Evolutionary conservation across 2,113 vertebrate genomes (phyloP), one percentile per base, ranked within the genome.

Genomic region (Burhinus bistriatus): DNA sequence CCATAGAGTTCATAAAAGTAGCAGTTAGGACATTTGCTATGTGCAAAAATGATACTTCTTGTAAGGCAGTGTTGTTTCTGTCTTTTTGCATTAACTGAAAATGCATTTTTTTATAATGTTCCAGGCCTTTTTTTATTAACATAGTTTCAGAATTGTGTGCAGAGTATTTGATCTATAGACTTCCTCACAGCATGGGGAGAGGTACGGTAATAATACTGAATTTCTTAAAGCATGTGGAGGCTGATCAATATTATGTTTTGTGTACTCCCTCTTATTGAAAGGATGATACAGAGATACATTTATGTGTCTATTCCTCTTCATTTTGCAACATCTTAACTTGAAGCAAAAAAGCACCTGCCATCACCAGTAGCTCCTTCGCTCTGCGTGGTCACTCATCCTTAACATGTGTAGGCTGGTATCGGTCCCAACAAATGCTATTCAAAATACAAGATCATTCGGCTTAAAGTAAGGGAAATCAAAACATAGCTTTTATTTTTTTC

Each of bases 51-150:
- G 12, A 85, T 82, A 92, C 21, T 88, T 73, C 57, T 73, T 64
- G 32, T 86, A 79, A 64, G 22, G 47, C 57, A 64, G 22, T 78
- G 12, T 4, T 73, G 34, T 93, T 96, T 95, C 90, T 93, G 80
- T 87, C 61, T 91, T 83, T 94, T 90, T 86, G n/a, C 40, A 66
- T 95, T 95, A 95, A 75, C 49, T 89, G 57, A 91, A 97, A 97
- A 87, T 86, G 19, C 47, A 72, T 83, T 91, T 97, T 97, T 95
- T 89, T 93, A 93, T 96, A 90, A 92, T 64, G 10, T 78, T 87
- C 45, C 34, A 57, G 12, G 77, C 55, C 25, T 5, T 19, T 18
- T 68, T 94, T 92, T 85, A 87, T 30, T 89, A 87, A 81, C 61
- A 44, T 14, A 40, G 27, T 94, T 97, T 94, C 72, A 89, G 71